Evolutionary conservation across 1,140 invertebrate genomes (phyloP).

Genomic region (Heterodera carotae): DNA sequence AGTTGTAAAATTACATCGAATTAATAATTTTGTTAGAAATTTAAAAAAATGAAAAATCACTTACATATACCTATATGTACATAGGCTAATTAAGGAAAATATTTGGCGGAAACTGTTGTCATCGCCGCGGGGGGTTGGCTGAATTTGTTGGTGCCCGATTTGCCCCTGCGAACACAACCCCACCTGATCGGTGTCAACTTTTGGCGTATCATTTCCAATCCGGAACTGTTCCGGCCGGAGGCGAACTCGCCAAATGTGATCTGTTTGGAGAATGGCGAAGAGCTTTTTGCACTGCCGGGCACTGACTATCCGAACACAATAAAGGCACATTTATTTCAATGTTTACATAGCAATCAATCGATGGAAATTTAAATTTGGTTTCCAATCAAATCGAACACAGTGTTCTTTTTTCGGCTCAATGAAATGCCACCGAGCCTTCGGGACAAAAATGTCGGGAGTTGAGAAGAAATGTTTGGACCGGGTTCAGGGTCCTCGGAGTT

Average conservation of each 20-base stretch:
- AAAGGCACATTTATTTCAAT: too few species aligned
- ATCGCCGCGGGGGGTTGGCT: constrained; percentile 53
- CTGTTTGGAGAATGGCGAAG: constrained; percentile 41
- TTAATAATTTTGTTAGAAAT: neutral
- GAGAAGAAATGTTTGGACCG: too few species aligned
- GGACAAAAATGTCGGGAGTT: too few species aligned
- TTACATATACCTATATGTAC: too few species aligned
- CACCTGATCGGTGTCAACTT: constrained; percentile 46
- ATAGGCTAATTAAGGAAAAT: neutral
- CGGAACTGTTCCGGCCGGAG: constrained; percentile 37
- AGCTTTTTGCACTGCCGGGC: constrained; percentile 51
- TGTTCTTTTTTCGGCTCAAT: too few species aligned
- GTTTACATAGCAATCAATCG: too few species aligned
- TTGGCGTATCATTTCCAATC: constrained; percentile 45
- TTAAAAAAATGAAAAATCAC: neutral
- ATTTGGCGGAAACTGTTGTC: constrained; percentile 37
- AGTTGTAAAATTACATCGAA: neutral
- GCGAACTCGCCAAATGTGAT: constrained; percentile 47
- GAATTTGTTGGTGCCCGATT: constrained; percentile 38
- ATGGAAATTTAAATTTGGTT: too few species aligned
- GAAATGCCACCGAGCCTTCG: too few species aligned
- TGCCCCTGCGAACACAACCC: constrained; percentile 41
- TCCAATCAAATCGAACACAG: too few species aligned
- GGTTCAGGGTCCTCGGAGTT: too few species aligned
- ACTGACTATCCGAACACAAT: constrained; percentile 52